phyloP scores from a whole-genome alignment of 2,113 vertebrate species.

The Protobothrops mucrosquamatus region DNA sequence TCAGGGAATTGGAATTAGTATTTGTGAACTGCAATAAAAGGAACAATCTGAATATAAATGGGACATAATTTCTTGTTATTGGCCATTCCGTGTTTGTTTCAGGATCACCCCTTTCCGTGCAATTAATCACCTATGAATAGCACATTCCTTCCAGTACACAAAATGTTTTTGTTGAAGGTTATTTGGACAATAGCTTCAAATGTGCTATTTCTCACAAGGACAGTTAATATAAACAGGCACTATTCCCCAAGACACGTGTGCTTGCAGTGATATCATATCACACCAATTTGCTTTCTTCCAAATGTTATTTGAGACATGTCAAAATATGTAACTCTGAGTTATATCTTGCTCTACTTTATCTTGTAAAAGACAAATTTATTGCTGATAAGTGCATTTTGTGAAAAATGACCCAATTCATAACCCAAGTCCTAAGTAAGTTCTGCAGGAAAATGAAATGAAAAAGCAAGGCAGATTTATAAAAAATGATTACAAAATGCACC shows the following conservation, averaged over 20 bases:
- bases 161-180: slow-evolving; percentile 53
- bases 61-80: slow-evolving; percentile 72
- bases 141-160: slow-evolving; percentile 63
- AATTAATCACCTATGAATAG: slow-evolving; percentile 72
- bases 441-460: slow-evolving; percentile 5
- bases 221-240: slow-evolving; percentile 50
- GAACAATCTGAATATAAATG: slow-evolving; percentile 60
- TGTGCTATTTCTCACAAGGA: slow-evolving; percentile 52
- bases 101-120: slow-evolving; percentile 33
- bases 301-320: slow-evolving; percentile 44
- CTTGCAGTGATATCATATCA: slow-evolving; percentile 50
- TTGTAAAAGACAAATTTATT: slow-evolving; percentile 14
- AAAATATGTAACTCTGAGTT: slow-evolving; percentile 44
- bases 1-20: slow-evolving; percentile 65
- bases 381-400: slow-evolving; percentile 21
- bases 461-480: slow-evolving; percentile 13
- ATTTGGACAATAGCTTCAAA: slow-evolving; percentile 66
- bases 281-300: slow-evolving; percentile 35
- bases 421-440: slow-evolving; percentile 6
- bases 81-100: slow-evolving; percentile 61
- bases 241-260: slow-evolving; percentile 39
- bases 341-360: slow-evolving; percentile 31
- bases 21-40: slow-evolving; percentile 62
- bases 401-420: slow-evolving; percentile 25
- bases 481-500: not conserved